Percentiles rank a stretch among this genome's conserved stretches.
Evolutionary conservation across 2,113 vertebrate genomes (phyloP).

Genomic region (Amia ocellicauda): DNA sequence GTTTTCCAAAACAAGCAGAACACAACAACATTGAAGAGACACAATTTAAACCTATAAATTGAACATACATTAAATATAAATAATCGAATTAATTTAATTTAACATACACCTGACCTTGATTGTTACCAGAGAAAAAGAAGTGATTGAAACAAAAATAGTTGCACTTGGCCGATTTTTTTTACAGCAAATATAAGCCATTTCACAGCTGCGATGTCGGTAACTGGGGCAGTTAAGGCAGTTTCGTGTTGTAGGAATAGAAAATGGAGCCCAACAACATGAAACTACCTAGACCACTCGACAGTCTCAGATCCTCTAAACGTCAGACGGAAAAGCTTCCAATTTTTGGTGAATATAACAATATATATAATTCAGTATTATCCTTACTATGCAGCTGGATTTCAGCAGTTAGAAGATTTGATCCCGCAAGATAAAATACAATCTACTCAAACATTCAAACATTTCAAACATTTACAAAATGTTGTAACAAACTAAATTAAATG

Average conservation of each 20-base stretch:
- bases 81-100: background rate
- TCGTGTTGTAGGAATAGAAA: conserved; percentile 93
- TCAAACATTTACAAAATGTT: too few species aligned
- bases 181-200: conserved; percentile 20
- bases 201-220: conserved; percentile 77
- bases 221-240: conserved; percentile 98
- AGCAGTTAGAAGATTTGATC: too few species aligned
- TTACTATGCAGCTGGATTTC: too few species aligned
- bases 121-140: background rate
- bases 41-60: background rate
- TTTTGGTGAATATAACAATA: too few species aligned
- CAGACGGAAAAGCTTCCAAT: too few species aligned
- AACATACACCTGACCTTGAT: conserved; percentile 4
- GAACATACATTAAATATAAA: background rate
- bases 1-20: background rate
- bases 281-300: conserved; percentile 98
- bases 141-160: background rate
- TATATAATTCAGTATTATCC: too few species aligned
- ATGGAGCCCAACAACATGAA: conserved; percentile 98
- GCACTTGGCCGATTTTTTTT: conserved; percentile 16
- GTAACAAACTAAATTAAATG: too few species aligned
- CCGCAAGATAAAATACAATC: too few species aligned
- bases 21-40: background rate
- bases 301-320: too few species aligned
- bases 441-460: too few species aligned